phyloP scores from a whole-genome alignment of 2,888 invertebrate genomes.

The Oeneis ivallda region DNA sequence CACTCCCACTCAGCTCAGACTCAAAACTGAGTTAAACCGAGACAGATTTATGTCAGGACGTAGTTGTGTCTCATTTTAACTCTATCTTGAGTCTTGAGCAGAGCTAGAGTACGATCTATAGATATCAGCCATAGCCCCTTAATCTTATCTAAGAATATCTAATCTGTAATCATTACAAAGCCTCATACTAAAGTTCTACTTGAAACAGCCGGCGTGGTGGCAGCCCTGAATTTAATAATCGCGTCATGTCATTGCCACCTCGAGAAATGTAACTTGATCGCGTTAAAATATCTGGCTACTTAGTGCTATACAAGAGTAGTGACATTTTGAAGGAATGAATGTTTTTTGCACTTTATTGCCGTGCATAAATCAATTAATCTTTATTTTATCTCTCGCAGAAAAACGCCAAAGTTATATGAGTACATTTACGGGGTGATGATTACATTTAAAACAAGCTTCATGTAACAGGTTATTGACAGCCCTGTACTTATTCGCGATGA shows the following conservation, averaged over 20 bases:
- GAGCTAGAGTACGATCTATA: too few relatives aligned
- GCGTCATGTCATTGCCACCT: conserved; percentile 31
- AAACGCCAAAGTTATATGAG: neutral
- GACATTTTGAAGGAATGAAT: conserved; percentile 13
- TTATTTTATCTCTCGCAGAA: neutral
- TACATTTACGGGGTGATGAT: conserved; percentile 1
- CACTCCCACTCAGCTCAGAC: too few relatives aligned
- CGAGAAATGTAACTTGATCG: conserved; percentile 10
- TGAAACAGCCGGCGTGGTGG: neutral
- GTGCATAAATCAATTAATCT: neutral
- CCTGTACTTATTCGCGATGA: neutral
- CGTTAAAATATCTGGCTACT: conserved; percentile 20
- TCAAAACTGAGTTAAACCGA: too few relatives aligned
- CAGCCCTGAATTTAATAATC: conserved; percentile 25
- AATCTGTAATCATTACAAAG: neutral
- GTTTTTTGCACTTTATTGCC: neutral
- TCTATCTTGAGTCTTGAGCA: too few relatives aligned
- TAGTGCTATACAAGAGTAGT: conserved; percentile 1
- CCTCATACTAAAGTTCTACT: neutral
- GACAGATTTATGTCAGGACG: too few relatives aligned
- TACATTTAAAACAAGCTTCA: neutral
- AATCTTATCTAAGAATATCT: too few relatives aligned
- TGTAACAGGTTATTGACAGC: neutral
- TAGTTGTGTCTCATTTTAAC: too few relatives aligned
- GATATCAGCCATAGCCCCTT: too few relatives aligned